Percentiles rank a stretch among this genome's conserved stretches.
Evolutionary conservation across 2,113 vertebrate species (phyloP).

Genomic region (Pitta sordida): DNA sequence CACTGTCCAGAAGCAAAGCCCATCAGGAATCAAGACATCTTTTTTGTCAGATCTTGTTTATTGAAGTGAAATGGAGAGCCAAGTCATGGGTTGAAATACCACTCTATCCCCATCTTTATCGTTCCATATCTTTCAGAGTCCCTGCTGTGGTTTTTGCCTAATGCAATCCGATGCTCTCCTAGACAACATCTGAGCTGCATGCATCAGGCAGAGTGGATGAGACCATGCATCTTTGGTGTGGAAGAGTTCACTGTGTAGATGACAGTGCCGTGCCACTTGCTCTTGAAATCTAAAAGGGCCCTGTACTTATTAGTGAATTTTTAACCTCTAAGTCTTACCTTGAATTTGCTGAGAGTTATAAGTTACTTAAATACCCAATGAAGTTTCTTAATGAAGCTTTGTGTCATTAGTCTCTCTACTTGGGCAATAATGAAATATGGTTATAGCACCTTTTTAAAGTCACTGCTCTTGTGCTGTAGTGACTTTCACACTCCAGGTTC

Average conservation of each 20-base stretch:
- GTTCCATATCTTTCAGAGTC: neutral
- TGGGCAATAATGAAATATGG: neutral
- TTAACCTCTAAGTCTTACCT: neutral
- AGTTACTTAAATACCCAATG: neutral
- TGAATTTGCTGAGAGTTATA: neutral
- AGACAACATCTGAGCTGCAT: neutral
- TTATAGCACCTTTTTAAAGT: neutral
- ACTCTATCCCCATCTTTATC: neutral
- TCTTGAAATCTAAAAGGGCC: neutral
- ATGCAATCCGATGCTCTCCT: neutral
- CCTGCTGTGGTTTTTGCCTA: neutral
- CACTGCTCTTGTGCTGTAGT: neutral
- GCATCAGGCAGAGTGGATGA: neutral
- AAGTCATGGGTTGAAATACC: neutral
- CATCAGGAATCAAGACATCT: neutral
- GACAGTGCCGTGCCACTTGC: neutral
- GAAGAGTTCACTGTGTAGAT: neutral
- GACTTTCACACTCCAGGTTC: neutral
- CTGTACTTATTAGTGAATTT: neutral
- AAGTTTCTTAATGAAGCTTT: constrained; percentile 17
- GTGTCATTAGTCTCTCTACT: constrained; percentile 7
- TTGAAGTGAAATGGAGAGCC: neutral
- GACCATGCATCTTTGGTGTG: neutral
- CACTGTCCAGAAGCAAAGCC: neutral
- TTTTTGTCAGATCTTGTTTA: neutral